phyloP scores from a whole-genome alignment of 2,797 vertebrate species.

The Acrossocheilus wenchowensis region DNA sequence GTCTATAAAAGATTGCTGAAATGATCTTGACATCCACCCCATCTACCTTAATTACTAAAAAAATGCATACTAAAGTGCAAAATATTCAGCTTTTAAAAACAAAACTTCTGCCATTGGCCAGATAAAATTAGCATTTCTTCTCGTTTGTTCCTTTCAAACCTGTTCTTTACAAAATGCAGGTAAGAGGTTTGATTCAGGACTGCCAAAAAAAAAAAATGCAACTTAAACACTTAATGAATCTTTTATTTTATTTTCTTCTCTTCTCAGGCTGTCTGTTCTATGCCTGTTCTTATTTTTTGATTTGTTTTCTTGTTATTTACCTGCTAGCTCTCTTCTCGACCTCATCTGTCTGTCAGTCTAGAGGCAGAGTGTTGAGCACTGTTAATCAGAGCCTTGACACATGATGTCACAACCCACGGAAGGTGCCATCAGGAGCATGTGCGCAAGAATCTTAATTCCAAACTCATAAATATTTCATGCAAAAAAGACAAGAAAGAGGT shows the following conservation, averaged over 20 bases:
- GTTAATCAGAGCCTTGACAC: conserved; percentile 50
- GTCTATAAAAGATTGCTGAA: background rate
- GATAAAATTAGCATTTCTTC: background rate
- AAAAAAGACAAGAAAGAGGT: conserved; percentile 13
- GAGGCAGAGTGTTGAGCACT: conserved; percentile 35
- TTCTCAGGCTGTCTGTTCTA: background rate
- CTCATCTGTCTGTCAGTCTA: conserved; percentile 50
- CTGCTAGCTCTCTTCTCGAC: conserved; percentile 6
- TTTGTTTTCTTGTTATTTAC: conserved; percentile 33
- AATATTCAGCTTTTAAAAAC: conserved; percentile 3
- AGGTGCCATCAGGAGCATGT: conserved; percentile 40
- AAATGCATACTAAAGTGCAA: background rate
- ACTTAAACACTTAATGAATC: conserved; percentile 2
- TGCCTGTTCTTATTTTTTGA: background rate
- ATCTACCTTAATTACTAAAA: background rate
- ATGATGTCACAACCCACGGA: conserved; percentile 38
- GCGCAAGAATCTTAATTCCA: conserved; percentile 48
- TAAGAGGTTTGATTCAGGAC: conserved; percentile 13
- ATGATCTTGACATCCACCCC: background rate
- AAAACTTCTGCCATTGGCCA: background rate
- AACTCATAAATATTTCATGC: conserved; percentile 56
- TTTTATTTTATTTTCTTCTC: background rate
- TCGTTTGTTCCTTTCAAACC: background rate
- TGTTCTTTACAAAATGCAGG: background rate
- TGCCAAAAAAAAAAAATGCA: background rate